Evolutionary conservation across 2,113 vertebrate genomes (phyloP).

Genomic region (Brachirus orientalis): DNA sequence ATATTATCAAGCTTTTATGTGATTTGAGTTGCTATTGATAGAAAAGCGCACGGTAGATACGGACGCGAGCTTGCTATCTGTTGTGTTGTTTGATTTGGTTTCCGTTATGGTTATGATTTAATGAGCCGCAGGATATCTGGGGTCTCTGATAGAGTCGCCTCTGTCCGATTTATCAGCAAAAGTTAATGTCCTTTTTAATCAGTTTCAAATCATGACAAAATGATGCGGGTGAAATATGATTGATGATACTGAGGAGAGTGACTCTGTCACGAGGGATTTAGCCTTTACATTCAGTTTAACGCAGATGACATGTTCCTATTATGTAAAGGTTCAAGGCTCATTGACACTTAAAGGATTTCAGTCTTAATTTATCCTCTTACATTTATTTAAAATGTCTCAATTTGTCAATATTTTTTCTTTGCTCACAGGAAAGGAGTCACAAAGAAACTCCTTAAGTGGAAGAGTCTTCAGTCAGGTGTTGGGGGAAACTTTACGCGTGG

Average conservation of each 20-base stretch:
- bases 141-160: conserved; percentile 43
- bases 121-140: conserved; percentile 49
- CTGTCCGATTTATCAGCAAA: conserved; percentile 42
- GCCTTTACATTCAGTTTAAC: too few relatives aligned
- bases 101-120: conserved; percentile 54
- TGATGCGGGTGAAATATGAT: too few relatives aligned
- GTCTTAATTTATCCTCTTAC: too few relatives aligned
- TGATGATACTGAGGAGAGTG: conserved; percentile 6
- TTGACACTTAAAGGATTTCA: not conserved
- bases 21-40: conserved; percentile 73
- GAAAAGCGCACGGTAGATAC: conserved; percentile 55
- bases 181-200: conserved; percentile 55
- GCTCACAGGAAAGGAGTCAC: not conserved
- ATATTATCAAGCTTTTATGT: conserved; percentile 70
- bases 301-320: too few relatives aligned
- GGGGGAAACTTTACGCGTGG: conserved; percentile 13
- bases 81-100: conserved; percentile 56
- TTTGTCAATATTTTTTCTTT: conserved; percentile 9
- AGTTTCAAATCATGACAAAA: conserved; percentile 35
- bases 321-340: too few relatives aligned
- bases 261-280: not conserved
- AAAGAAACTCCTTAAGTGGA: too few relatives aligned
- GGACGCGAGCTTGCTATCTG: conserved; percentile 48
- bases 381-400: not conserved
- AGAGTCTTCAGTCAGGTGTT: not conserved